These are phyloP conservation scores for Aphelenchoides besseyi DNA, from an alignment of 1,140 invertebrate species.

Conservation along the genomic window DNA sequence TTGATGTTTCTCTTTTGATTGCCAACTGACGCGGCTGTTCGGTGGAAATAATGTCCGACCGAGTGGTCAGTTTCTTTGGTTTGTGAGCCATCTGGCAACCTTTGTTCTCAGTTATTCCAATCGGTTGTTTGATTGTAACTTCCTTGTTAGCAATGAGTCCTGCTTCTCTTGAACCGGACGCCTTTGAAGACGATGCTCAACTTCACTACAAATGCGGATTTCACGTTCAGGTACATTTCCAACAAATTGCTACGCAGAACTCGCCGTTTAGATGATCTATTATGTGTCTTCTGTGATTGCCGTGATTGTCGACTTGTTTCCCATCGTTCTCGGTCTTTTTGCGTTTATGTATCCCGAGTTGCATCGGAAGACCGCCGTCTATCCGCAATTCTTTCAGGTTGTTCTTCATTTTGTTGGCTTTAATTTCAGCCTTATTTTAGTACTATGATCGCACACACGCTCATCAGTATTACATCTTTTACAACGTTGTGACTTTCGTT, in stretches of 20 bases:
- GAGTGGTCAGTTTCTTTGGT: no score
- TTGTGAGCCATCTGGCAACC: no score
- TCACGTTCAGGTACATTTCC: constrained; percentile 27
- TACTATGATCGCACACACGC: constrained; percentile 19
- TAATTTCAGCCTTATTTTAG: constrained; percentile 10
- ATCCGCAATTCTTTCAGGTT: constrained; percentile 26
- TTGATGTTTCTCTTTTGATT: no score
- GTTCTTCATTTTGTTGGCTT: constrained; percentile 3
- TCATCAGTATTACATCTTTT: constrained; percentile 26
- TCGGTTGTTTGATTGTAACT: no score
- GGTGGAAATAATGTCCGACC: background rate
- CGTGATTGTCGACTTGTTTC: constrained; percentile 15
- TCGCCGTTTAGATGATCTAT: constrained; percentile 14
- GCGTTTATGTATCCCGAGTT: constrained; percentile 30
- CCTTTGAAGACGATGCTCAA: constrained; percentile 16
- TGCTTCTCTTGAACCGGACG: constrained; percentile 18
- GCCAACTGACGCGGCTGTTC: no score
- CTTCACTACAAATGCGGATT: constrained; percentile 22
- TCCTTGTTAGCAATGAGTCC: constrained; percentile 15
- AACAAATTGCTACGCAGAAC: background rate
- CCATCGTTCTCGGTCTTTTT: constrained; percentile 1
- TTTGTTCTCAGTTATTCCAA: no score
- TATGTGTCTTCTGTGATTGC: constrained; percentile 12
- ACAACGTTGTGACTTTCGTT: constrained; percentile 21
- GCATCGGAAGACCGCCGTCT: constrained; percentile 22